Conservation (phyloP, 1,140 invertebrate species). For the Ostrea edulis region DNA sequence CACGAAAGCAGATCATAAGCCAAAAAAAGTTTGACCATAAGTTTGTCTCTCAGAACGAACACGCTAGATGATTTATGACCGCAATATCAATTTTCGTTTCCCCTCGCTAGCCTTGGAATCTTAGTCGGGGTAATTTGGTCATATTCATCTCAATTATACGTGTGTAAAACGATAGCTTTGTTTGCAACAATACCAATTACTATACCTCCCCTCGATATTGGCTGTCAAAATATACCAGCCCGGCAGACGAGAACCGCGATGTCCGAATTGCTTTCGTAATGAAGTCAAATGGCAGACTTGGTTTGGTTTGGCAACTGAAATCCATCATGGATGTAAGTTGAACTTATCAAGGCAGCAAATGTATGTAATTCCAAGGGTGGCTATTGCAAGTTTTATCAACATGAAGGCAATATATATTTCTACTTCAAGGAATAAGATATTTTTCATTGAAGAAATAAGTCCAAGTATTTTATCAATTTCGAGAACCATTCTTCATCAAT, state of each 20-base stretch:
- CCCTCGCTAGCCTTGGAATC: background rate
- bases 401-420: too few species aligned
- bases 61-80: background rate
- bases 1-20: background rate
- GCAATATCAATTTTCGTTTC: background rate
- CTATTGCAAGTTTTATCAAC: background rate
- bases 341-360: background rate
- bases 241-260: background rate
- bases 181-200: slow-evolving; percentile 13
- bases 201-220: background rate
- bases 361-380: background rate
- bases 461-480: too few species aligned
- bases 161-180: slow-evolving; percentile 27
- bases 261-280: slow-evolving; percentile 12
- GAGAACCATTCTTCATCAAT: too few species aligned
- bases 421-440: too few species aligned
- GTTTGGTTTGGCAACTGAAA: background rate
- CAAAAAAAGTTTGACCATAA: background rate
- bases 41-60: background rate
- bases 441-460: too few species aligned
- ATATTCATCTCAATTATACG: slow-evolving; percentile 29
- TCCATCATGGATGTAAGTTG: background rate
- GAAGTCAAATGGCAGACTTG: slow-evolving; percentile 3
- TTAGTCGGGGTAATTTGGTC: slow-evolving; percentile 14
- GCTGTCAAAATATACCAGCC: background rate